phyloP scores from a whole-genome alignment of 2,113 vertebrate genomes.

The Menidia beryllina region DNA sequence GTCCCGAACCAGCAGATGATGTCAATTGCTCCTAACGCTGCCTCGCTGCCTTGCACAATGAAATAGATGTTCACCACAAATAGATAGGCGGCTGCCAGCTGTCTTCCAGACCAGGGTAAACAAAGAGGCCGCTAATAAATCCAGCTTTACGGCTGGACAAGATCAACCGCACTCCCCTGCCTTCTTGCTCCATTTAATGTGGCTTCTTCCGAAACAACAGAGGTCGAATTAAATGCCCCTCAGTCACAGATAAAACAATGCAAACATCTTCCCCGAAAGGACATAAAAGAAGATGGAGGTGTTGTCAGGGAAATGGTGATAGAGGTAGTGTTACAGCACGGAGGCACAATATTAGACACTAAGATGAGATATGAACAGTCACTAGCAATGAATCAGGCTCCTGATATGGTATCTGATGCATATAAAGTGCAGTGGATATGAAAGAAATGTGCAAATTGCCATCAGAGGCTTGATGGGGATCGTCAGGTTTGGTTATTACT shows the following conservation, averaged over 20 bases:
- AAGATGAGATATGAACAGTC: constrained; percentile 69
- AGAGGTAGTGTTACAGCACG: constrained; percentile 38
- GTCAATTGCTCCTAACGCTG: constrained; percentile 71
- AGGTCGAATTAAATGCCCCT: constrained; percentile 78
- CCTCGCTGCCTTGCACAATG: constrained; percentile 73
- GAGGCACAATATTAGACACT: constrained; percentile 58
- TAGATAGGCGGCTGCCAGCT: constrained; percentile 82
- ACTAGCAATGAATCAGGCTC: constrained; percentile 57
- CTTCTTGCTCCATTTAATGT: constrained; percentile 75
- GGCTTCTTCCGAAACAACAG: constrained; percentile 70
- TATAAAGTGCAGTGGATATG: constrained; percentile 39
- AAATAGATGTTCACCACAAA: constrained; percentile 80
- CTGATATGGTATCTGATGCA: constrained; percentile 66
- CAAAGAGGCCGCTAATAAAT: constrained; percentile 82
- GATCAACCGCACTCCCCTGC: constrained; percentile 73
- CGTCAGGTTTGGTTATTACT: constrained; percentile 10
- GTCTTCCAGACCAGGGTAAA: constrained; percentile 82
- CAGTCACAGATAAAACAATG: constrained; percentile 81
- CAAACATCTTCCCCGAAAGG: constrained; percentile 76
- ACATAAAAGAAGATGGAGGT: constrained; percentile 75
- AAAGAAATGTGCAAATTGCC: constrained; percentile 42
- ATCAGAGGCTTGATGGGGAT: constrained; percentile 38
- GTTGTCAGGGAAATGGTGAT: constrained; percentile 70
- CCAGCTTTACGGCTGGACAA: constrained; percentile 78
- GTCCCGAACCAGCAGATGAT: constrained; percentile 73